Evolutionary conservation across 2,113 vertebrate genomes (phyloP).

Genomic region (Sorex fumeus): DNA sequence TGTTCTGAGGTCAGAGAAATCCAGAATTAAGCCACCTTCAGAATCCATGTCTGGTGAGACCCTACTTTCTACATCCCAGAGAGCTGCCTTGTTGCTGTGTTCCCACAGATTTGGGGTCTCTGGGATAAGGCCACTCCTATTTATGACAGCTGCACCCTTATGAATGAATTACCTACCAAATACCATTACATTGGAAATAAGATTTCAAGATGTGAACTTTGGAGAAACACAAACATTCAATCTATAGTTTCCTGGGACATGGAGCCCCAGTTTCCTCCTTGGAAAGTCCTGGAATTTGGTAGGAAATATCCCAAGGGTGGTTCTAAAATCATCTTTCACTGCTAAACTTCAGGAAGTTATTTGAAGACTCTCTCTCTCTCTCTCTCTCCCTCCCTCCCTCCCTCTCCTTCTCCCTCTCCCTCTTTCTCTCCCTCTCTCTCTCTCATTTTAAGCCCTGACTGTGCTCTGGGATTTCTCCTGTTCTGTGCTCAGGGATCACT

Average conservation of each 20-base stretch:
- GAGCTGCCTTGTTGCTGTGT: neutral
- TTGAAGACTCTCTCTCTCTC: neutral
- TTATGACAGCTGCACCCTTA: neutral
- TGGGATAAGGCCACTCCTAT: neutral
- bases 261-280: neutral
- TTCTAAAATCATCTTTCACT: neutral
- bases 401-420: neutral
- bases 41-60: too few species aligned
- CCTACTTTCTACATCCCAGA: neutral
- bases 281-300: neutral
- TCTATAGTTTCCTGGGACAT: neutral
- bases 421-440: too few species aligned
- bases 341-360: neutral
- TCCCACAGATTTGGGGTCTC: neutral
- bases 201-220: neutral
- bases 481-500: too few species aligned
- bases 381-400: too few species aligned
- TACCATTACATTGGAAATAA: neutral
- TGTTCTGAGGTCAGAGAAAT: too few species aligned
- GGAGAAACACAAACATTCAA: neutral
- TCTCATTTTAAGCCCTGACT: too few species aligned
- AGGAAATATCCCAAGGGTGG: neutral
- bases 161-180: neutral
- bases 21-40: neutral
- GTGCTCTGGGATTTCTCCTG: too few species aligned